phyloP scores from a whole-genome alignment of 2,797 vertebrate genomes.

The Apodemus agrarius region DNA sequence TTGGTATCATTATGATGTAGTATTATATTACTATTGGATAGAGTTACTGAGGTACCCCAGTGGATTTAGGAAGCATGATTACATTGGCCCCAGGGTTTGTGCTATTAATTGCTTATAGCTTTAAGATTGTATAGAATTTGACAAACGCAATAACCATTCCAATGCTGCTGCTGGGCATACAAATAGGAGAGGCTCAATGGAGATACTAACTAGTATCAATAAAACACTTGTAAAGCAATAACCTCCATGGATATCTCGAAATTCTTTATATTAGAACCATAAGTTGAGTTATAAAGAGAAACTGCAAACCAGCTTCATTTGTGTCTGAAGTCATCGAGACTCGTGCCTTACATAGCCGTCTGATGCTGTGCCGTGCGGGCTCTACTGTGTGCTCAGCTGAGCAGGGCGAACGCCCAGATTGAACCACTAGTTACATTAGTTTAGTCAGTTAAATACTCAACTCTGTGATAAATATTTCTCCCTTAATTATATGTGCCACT shows the following conservation, averaged over 20 bases:
- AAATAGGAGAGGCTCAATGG: conserved; percentile 7
- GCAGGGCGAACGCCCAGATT: not conserved
- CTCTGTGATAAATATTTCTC: not conserved
- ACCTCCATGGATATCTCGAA: not conserved
- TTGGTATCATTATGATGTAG: not conserved
- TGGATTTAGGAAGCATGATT: not conserved
- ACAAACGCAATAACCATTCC: not conserved
- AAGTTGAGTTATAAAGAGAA: conserved; percentile 53
- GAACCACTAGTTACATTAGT: not conserved
- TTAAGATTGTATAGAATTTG: conserved; percentile 38
- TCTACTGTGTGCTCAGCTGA: not conserved
- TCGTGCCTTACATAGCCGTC: not conserved
- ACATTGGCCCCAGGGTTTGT: not conserved
- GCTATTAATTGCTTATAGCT: not conserved
- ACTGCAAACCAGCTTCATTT: not conserved
- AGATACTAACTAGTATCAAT: not conserved
- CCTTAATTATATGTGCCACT: not conserved
- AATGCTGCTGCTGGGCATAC: not conserved
- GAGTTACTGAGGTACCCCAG: not conserved
- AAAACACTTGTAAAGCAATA: conserved; percentile 31
- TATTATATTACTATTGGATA: conserved; percentile 40
- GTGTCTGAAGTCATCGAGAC: too few species aligned
- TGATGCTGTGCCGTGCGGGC: not conserved
- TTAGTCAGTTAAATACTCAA: not conserved
- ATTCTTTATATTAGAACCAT: conserved; percentile 30